Evolutionary conservation across 2,113 vertebrate species (phyloP), one percentile per base, ranked within the genome.

Genomic region (Catagonus wagneri): DNA sequence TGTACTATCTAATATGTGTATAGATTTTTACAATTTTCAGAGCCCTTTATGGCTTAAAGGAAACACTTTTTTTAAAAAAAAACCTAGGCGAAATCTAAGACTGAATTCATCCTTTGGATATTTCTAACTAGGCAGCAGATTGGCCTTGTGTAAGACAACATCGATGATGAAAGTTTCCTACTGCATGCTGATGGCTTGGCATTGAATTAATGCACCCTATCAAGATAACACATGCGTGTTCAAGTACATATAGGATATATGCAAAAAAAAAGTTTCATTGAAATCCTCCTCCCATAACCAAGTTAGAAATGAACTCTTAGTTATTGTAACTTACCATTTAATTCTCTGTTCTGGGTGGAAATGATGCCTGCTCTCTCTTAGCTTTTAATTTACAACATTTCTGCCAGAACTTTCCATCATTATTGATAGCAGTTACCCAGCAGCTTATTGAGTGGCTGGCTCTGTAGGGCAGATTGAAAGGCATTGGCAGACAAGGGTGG

Each of bases 371-470:
- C 34, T 96, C 14, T 85, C 39, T 86, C 61, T 60, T 52, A 80
- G 60, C 29, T 87, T 88, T 95, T 68, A 93, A 91, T 54, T 96
- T 72, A 89, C 63, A 72, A 80, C 3, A 79, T 80, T 95, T 96
- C 66, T 97, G 23, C 58, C 85, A 80, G 87, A 92, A 65, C 11
- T 16, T 75, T 56, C 56, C 76, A 90, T 88, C 78, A 65, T 88
- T 95, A 96, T 81, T 95, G 94, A 94, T 76, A 95, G 29, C 61
- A 94, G 94, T 84, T 95, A 32, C 71, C 84, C 84, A 94, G 75
- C 1, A 89, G 34, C 68, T 96, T 36, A 66, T 36, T 65, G 58
- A 92, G 76, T 87, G 85, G 89, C 74, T 94, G 39, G 74, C 32
- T 95, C n/a, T 16, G 84, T 92, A 66, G 52, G 60, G 54, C 14